Evolutionary conservation across 2,113 vertebrate genomes (phyloP), one percentile per base, ranked within the genome.

Genomic region (Pogonocichla stellata): DNA sequence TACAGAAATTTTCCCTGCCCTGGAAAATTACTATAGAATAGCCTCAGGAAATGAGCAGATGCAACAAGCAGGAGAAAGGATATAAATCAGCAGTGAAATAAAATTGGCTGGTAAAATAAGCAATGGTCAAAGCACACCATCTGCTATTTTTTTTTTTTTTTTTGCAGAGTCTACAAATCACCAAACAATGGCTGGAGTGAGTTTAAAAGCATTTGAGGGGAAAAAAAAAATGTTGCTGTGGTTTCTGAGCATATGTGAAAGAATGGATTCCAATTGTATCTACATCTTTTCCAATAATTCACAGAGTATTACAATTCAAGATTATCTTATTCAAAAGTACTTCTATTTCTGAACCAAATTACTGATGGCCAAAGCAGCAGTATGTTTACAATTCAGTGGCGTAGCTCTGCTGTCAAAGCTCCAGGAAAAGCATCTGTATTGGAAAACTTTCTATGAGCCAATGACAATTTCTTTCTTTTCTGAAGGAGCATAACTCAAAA

Each of bases 381-480:
- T 65, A 69, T 61, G 29, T 70, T 94, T 88, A 77, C 9, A 73
- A 70, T 93, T 97, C 54, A 88, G 79, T 88, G 33, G 28, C 53
- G 72, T 33, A 92, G 31, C 26, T 92, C 66, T 90, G 36, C 54
- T 95, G 80, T 89, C 65, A 91, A 78, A 83, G 20, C 42, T 90
- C 67, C 94, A 93, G 67, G n/a, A 90, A 95, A 92, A 90, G 34
- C 85, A 88, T 78, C 58, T 92, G 74, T 79, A 45, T 77, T 77
- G 75, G 74, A 92, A 75, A 94, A 75, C 28, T 73, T 86, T 70
- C 40, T 36, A 31, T 31, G 6, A 90, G 42, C 28, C 40, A 86
- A 53, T 26, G 33, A 9, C 42, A 83, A 45, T 70, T 62, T 47
- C 11, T 54, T 58, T 73, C 12, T 82, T 88, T 69, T 66, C 79